Evolutionary conservation across 2,113 vertebrate species (phyloP), one percentile per base, ranked within the genome.

Genomic region (Caranx ignobilis): DNA sequence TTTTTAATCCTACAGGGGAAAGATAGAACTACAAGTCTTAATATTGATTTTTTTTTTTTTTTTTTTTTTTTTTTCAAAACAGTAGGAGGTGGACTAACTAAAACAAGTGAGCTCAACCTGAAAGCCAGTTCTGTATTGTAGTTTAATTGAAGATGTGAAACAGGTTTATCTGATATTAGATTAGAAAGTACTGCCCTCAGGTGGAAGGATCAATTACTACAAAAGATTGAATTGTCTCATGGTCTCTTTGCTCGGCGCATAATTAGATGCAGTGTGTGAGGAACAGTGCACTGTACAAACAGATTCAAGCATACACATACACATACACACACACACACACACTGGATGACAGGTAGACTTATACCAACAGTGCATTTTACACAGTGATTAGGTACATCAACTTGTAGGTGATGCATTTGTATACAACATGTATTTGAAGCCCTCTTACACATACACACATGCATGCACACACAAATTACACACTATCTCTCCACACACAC

Each of bases 161-260:
- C 79, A 82, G 85, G 91, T 92, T 91, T 90, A 88, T 91, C 75
- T 85, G 75, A 91, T 91, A 93, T 93, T 91, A 93, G 85, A 94
- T 95, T 94, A 93, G 93, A 95, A 95, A 93, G 91, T 88, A 93
- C 88, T 94, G 94, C 94, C 94, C 92, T 94, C 94, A 94, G 94
- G 93, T 95, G 94, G 94, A 94, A 81, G 91, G 89, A 93, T 93
- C 86, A 92, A 90, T 94, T 94, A 95, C 93, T 94, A 91, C 93
- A 94, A 93, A 93, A 76, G 74, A 85, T 75, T 81, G 62, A 86
- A 86, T 83, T 62, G 82, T 84, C 69, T 88, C 79, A 72, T 74
- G 41, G 77, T 79, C 78, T 74, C 77, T 82, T 79, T 82, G 72
- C 76, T 82, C 56, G n/a, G 84, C 1, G 66, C 80, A 91, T 88